These are phyloP conservation scores for Oncorhynchus masou DNA, from an alignment of 2,113 vertebrate species.

Conservation along the genomic window DNA sequence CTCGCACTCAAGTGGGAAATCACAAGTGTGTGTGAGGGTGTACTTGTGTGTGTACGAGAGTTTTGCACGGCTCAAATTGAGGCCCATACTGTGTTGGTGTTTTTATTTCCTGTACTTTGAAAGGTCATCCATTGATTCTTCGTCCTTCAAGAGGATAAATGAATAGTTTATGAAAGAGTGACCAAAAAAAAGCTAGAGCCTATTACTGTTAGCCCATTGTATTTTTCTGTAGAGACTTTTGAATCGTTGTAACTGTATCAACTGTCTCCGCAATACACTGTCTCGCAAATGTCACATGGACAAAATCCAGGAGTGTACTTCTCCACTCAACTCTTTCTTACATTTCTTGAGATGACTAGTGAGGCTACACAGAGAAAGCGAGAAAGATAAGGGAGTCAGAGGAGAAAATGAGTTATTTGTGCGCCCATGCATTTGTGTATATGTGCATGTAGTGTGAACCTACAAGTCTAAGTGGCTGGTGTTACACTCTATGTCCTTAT, in stretches of 20 bases:
- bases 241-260: slow-evolving; percentile 51
- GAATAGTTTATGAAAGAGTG: slow-evolving; percentile 43
- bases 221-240: slow-evolving; percentile 42
- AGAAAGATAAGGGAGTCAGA: not conserved
- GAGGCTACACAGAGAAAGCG: not conserved
- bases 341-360: slow-evolving; percentile 30
- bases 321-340: slow-evolving; percentile 17
- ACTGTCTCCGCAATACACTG: slow-evolving; percentile 46
- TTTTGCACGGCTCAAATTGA: not conserved
- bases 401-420: not conserved
- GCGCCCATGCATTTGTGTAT: not conserved
- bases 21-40: slow-evolving; percentile 16
- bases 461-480: not conserved
- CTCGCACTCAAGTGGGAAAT: slow-evolving; percentile 59
- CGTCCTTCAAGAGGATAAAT: not conserved
- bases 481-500: not conserved
- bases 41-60: slow-evolving; percentile 30
- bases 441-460: not conserved
- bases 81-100: not conserved
- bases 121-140: no score
- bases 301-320: slow-evolving; percentile 39
- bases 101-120: no score
- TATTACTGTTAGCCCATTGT: slow-evolving; percentile 31
- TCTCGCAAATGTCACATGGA: slow-evolving; percentile 57
- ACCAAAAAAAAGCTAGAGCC: slow-evolving; percentile 36